Base-by-base conservation (phyloP, 1,140 invertebrate genomes). In the Bombus soroeensis region DNA sequence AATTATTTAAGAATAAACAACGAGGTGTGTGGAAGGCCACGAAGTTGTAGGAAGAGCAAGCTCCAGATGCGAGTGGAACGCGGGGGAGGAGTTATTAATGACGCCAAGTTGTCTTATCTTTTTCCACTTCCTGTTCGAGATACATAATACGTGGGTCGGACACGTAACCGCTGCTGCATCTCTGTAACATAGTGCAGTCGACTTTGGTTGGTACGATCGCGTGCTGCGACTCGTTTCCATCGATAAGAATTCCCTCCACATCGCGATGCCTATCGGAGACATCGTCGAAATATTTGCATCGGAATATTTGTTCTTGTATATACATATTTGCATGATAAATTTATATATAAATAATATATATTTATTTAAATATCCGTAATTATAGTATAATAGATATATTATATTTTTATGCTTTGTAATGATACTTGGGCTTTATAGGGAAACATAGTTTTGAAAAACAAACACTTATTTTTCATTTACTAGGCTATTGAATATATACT, bases 41-140 rank as follows among this genome's bases (percentile, higher is more conserved):
- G 28, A n/a, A 70, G 68, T 53, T 70, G 64, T 28, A 66, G 39
- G 71, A 66, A 82, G 39, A 83, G 25, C 47, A 28, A 71, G 66
- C 62, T 72, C 73, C 81, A 81, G 83, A 85, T 81, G 70, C 34
- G 70, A 81, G 34, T 15, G 41, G 57, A 41, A n/a, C 32, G 62
- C 47, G 83, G 22, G 83, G 81, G 81, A 62, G 87, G 62, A 77
- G 64, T 89, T 91, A 91, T 91, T 91, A 91, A 91, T 91, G 90
- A 80, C 87, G 74, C 43, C 82, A 47, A 64, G 85, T 74, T 74
- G 70, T 70, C 90, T 91, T 91, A 91, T 91, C 90, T 91, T 89
- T 53, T 87, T 86, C 73, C 85, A 91, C 89, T 91, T 91, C 90
- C 90, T 88, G 90, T 91, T 89, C 87, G 84, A 84, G 90, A 91